Percentiles rank a stretch among this genome's conserved stretches.
Evolutionary conservation across 2,888 invertebrate species (phyloP).

Genomic region (Nineta flava): DNA sequence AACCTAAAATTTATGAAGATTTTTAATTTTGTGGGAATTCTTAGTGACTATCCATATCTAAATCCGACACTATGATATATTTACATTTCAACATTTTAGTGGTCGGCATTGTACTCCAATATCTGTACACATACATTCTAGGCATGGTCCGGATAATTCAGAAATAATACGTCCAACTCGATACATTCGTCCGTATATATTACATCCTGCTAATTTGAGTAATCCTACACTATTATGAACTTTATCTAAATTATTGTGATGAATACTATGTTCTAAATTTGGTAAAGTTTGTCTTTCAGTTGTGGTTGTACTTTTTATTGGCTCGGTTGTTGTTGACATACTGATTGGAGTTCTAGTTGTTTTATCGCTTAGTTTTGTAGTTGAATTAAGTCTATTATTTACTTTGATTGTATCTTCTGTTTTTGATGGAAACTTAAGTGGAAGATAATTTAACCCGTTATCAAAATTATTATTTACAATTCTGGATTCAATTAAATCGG

Average conservation of each 20-base stretch:
- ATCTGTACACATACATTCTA: slow-evolving; percentile 75
- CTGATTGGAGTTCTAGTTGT: slow-evolving; percentile 7
- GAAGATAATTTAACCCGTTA: background rate
- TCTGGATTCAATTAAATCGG: slow-evolving; percentile 2
- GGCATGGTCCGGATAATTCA: slow-evolving; percentile 66
- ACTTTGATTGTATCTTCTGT: background rate
- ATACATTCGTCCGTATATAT: slow-evolving; percentile 81
- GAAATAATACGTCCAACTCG: slow-evolving; percentile 66
- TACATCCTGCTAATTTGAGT: slow-evolving; percentile 70
- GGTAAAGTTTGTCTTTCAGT: slow-evolving; percentile 10
- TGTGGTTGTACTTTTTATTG: slow-evolving; percentile 6
- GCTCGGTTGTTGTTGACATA: slow-evolving; percentile 10
- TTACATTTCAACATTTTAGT: slow-evolving; percentile 34
- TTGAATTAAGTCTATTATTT: background rate
- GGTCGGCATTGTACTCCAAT: slow-evolving; percentile 69
- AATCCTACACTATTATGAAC: slow-evolving; percentile 32
- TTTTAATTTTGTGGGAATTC: no score
- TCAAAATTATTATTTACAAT: slow-evolving; percentile 2
- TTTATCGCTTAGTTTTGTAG: background rate
- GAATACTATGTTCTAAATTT: slow-evolving; percentile 12
- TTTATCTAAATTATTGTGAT: slow-evolving; percentile 14
- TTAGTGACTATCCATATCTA: no score
- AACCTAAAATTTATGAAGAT: no score
- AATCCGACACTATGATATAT: no score
- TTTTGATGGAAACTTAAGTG: background rate